Percentiles rank a stretch among this genome's conserved stretches.
Conservation (phyloP, 2,888 invertebrate genomes). For the Lasioglossum calceatum region DNA sequence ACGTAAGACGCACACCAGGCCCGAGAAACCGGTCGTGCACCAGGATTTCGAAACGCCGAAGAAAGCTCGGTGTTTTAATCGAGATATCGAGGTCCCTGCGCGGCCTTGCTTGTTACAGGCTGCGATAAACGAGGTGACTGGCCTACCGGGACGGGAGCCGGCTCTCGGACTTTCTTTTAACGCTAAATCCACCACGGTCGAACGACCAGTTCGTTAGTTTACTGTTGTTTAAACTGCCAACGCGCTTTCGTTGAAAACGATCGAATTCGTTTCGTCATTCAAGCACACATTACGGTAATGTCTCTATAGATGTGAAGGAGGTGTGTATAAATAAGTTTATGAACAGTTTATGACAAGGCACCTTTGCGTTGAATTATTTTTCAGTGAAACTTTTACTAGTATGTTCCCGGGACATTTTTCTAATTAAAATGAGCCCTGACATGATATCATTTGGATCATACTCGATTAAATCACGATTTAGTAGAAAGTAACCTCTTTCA, state of each 20-base stretch:
- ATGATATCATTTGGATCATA: background rate
- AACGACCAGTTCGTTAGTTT: background rate
- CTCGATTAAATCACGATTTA: background rate
- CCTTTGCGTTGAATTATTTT: background rate
- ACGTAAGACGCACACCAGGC: conserved; percentile 17
- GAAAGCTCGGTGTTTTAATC: conserved; percentile 64
- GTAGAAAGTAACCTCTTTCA: background rate
- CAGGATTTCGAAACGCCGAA: conserved; percentile 68
- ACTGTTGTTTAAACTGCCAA: background rate
- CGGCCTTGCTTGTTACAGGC: conserved; percentile 66
- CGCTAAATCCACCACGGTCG: conserved; percentile 17
- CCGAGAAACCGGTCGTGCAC: conserved; percentile 60
- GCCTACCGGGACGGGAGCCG: conserved; percentile 31
- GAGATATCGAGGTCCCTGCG: conserved; percentile 67
- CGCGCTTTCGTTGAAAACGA: background rate
- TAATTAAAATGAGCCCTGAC: background rate
- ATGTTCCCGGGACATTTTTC: background rate
- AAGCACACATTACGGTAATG: background rate
- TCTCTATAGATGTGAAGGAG: background rate
- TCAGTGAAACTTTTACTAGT: background rate
- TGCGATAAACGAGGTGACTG: conserved; percentile 65
- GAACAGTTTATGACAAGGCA: background rate
- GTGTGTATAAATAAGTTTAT: too few relatives aligned
- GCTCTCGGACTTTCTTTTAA: conserved; percentile 61
- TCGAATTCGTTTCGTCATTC: background rate